Conservation (phyloP, 2,797 vertebrate species). For the Pangasius mekongensis region DNA sequence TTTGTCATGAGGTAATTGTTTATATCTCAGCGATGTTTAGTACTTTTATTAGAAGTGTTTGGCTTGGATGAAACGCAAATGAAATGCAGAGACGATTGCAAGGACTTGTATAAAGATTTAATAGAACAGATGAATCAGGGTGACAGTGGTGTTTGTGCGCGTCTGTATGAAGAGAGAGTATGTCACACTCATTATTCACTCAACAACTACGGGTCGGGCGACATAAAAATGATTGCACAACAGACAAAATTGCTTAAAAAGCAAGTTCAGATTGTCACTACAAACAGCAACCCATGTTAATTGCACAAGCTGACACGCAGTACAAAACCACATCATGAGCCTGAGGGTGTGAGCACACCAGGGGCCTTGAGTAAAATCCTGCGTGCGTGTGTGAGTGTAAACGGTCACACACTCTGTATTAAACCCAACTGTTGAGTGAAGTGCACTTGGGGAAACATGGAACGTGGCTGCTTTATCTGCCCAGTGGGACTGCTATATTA, state of each 20-base stretch:
- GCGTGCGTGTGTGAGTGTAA: constrained; percentile 39
- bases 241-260: constrained; percentile 21
- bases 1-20: constrained; percentile 21
- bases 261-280: neutral
- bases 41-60: constrained; percentile 35
- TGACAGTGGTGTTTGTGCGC: constrained; percentile 1
- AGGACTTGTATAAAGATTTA: constrained; percentile 30
- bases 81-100: constrained; percentile 15
- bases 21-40: neutral
- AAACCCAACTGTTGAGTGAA: constrained; percentile 70
- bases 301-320: constrained; percentile 32
- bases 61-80: neutral
- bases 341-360: constrained; percentile 8
- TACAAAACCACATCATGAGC: constrained; percentile 38
- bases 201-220: neutral
- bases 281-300: constrained; percentile 20
- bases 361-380: constrained; percentile 18
- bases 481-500: constrained; percentile 67
- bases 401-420: constrained; percentile 57
- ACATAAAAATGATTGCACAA: constrained; percentile 13
- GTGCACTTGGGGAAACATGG: constrained; percentile 56
- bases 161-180: constrained; percentile 5
- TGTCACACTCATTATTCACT: constrained; percentile 28
- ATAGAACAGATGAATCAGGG: constrained; percentile 32
- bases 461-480: constrained; percentile 58